Evolutionary conservation across 2,797 vertebrate genomes (phyloP).

Genomic region (Trachurus trachurus): DNA sequence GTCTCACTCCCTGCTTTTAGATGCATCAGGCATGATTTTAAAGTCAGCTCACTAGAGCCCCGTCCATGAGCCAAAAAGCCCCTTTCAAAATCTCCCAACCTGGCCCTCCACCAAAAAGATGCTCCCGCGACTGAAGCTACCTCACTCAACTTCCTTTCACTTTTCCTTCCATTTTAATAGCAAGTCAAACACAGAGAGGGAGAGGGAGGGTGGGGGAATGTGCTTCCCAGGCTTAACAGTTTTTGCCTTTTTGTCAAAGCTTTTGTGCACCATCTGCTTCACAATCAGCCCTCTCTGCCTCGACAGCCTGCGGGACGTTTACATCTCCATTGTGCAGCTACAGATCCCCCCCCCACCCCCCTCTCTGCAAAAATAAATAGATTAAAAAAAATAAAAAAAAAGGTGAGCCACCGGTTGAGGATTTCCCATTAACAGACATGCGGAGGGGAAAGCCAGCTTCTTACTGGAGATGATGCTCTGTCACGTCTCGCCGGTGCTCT

Average conservation of each 20-base stretch:
- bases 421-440: conserved; percentile 41
- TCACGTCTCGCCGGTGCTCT: not conserved
- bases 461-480: conserved; percentile 9
- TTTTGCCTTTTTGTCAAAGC: conserved; percentile 42
- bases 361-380: not conserved
- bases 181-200: conserved; percentile 10
- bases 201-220: not conserved
- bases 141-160: conserved; percentile 25
- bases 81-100: conserved; percentile 35
- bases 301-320: conserved; percentile 55
- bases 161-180: conserved; percentile 30
- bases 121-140: conserved; percentile 38
- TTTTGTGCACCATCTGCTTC: conserved; percentile 65
- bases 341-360: not conserved
- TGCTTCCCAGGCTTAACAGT: conserved; percentile 31
- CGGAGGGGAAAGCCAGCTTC: conserved; percentile 20
- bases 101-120: conserved; percentile 53
- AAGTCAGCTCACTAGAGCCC: conserved; percentile 27
- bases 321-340: conserved; percentile 36
- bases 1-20: conserved; percentile 12
- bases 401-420: conserved; percentile 51
- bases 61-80: conserved; percentile 29
- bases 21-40: conserved; percentile 21
- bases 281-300: conserved; percentile 61
- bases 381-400: not conserved